These are phyloP conservation scores for Synanthedon andrenaeformis DNA, from an alignment of 2,888 invertebrate species.

Conservation along the genomic window DNA sequence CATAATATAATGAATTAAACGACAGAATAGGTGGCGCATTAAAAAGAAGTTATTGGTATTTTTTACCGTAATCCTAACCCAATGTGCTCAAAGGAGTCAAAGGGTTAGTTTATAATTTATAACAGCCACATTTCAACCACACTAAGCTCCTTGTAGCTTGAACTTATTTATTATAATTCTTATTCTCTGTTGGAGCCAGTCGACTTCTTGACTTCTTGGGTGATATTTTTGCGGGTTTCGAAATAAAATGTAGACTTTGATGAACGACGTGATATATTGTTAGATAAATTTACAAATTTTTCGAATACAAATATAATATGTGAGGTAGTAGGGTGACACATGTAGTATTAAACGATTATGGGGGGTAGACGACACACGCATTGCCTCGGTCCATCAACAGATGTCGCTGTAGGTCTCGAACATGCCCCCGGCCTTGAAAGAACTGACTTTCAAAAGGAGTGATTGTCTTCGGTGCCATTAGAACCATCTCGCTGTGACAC, in stretches of 20 bases:
- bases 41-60: not conserved
- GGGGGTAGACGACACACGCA: no score
- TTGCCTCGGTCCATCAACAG: no score
- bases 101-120: constrained; percentile 30
- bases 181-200: no score
- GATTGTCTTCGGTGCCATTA: not conserved
- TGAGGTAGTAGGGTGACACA: no score
- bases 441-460: constrained; percentile 1
- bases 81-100: constrained; percentile 18
- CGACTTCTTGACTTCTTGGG: no score
- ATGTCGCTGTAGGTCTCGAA: not conserved
- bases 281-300: no score
- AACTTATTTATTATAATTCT: not conserved
- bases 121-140: constrained; percentile 9
- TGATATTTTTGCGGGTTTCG: no score
- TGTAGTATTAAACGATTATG: no score
- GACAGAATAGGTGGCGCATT: not conserved
- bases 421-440: constrained; percentile 4
- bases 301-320: no score
- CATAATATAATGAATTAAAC: no score
- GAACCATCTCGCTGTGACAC: not conserved
- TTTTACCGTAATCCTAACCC: not conserved
- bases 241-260: no score
- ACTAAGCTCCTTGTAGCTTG: not conserved
- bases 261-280: no score